Base-by-base conservation (phyloP, 64 coral and sea anemone species). In the Catalaphyllia jardinei region DNA sequence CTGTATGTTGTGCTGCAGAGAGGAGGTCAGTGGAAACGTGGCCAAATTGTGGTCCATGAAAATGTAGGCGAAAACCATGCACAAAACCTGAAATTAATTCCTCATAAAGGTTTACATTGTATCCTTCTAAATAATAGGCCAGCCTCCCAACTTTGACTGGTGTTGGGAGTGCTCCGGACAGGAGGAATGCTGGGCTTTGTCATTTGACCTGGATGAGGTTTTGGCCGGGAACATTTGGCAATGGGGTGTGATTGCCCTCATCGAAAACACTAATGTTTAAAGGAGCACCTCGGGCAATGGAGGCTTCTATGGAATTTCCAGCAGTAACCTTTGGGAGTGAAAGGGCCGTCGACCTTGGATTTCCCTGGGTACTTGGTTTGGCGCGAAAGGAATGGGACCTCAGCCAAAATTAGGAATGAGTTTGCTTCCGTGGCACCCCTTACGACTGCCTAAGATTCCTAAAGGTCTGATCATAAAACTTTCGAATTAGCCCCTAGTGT, bases 401-500 rank as follows among this genome's bases (percentile, higher is more conserved):
- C 2, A 65, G 31, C 38, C 64, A 67, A 2, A 60, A 31, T 33
- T 50, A 38, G 20, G 62, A 86, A 51, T 72, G 31, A 4, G 38
- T 49, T 14, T 71, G 22, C 3, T 86, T 39, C 62, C 42, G n/a
- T 20, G 22, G 62, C 5, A 14, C 22, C 11, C 69, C 62, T 50
- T 86, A 4, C 14, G 46, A 31, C 28, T 93, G 62, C 75, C 85
- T 55, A 17, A 93, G 29, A 18, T 18, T 52, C 4, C 78, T 31
- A 49, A 93, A 93, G 35, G 74, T 88, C 30, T 88, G 67, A 52
- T 93, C 86, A 35, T 93, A 93, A 51, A 78, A 93, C 7, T 27
- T 30, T n/a, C 84, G 86, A 93, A 11, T 93, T 93, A 3, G 64
- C 79, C 22, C 71, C 78, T 24, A 49, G 73, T 5, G 87, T 69